Percentiles rank a stretch among this genome's conserved stretches.
phyloP scores from a whole-genome alignment of 1,140 invertebrate species.

The Pseudomyrmex sp. region DNA sequence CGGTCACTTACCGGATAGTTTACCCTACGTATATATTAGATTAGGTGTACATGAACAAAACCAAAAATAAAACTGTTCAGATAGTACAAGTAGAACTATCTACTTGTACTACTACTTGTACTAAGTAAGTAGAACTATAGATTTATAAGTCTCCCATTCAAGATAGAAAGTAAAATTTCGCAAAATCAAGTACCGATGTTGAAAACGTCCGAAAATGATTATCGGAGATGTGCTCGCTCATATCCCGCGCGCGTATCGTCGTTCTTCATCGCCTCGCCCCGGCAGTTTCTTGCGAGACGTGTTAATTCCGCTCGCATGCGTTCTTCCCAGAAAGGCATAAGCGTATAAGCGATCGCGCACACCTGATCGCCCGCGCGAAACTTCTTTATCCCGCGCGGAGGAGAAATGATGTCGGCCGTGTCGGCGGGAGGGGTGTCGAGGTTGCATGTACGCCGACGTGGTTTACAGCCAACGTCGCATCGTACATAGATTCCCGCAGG shows the following conservation, averaged over 20 bases:
- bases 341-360: slow-evolving; percentile 54
- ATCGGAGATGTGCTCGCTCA: neutral
- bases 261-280: slow-evolving; percentile 14
- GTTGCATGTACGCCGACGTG: slow-evolving; percentile 45
- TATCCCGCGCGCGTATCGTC: neutral
- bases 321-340: slow-evolving; percentile 39
- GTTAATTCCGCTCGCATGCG: slow-evolving; percentile 53
- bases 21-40: too few species aligned
- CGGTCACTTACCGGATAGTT: too few species aligned
- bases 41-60: too few species aligned
- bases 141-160: too few species aligned
- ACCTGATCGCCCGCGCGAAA: slow-evolving; percentile 50
- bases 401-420: slow-evolving; percentile 46
- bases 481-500: slow-evolving; percentile 51
- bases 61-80: too few species aligned
- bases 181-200: too few species aligned
- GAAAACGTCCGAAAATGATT: neutral
- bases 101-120: too few species aligned
- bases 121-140: too few species aligned
- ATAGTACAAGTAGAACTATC: too few species aligned
- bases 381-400: slow-evolving; percentile 52
- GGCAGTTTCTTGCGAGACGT: slow-evolving; percentile 35
- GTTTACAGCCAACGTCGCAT: slow-evolving; percentile 56
- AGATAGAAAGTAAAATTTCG: too few species aligned
- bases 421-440: slow-evolving; percentile 41